phyloP scores from a whole-genome alignment of 2,797 vertebrate species.

The Parauchenoglanis ngamensis region DNA sequence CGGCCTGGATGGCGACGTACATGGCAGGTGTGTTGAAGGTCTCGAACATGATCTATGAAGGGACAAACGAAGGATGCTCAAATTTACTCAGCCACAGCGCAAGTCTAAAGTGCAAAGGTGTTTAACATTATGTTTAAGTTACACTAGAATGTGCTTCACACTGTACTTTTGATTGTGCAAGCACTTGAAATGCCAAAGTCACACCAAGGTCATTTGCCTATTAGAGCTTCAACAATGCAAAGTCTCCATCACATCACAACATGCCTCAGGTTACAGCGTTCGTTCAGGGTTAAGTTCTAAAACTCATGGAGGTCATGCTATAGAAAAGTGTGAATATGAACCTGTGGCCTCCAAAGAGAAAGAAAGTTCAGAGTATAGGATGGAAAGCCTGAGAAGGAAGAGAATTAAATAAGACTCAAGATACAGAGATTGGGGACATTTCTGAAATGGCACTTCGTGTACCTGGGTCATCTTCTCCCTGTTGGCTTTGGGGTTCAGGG shows the following conservation, averaged over 20 bases:
- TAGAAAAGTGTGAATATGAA: slow-evolving; percentile 73
- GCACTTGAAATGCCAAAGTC: neutral
- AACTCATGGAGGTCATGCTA: slow-evolving; percentile 57
- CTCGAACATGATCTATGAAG: slow-evolving; percentile 94
- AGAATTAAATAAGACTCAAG: slow-evolving; percentile 26
- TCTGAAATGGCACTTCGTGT: neutral
- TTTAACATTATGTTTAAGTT: neutral
- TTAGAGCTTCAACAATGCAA: neutral
- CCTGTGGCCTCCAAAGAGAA: slow-evolving; percentile 84
- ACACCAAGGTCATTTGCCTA: neutral
- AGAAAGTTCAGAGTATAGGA: slow-evolving; percentile 80
- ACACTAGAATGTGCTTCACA: neutral
- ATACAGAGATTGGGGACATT: neutral
- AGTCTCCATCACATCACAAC: neutral
- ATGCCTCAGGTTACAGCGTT: neutral
- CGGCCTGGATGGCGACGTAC: slow-evolving; percentile 99
- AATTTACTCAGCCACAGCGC: neutral
- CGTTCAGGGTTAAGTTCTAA: neutral
- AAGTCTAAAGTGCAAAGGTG: neutral
- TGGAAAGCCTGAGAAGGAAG: slow-evolving; percentile 80
- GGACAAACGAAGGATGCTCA: no score
- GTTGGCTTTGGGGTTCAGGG: slow-evolving; percentile 89
- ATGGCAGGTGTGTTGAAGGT: slow-evolving; percentile 99
- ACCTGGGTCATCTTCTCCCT: slow-evolving; percentile 94
- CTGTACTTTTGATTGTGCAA: neutral